Evolutionary conservation across 2,797 vertebrate species (phyloP).

Genomic region (Botia almorhae): DNA sequence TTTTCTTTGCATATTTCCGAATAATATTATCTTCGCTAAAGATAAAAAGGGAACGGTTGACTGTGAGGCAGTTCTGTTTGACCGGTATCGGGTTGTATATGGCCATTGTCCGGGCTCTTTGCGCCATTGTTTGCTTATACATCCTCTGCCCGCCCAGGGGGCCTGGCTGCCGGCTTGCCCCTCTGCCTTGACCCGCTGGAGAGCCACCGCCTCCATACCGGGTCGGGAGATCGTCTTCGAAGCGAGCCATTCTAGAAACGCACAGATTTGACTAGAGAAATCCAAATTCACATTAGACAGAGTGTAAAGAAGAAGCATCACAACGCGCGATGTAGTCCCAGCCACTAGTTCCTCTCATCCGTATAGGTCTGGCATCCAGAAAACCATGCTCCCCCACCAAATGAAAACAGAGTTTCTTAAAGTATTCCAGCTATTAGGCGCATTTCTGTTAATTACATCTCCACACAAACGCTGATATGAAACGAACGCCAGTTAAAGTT

Average conservation of each 20-base stretch:
- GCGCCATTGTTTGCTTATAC: conserved; percentile 96
- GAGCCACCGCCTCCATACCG: conserved; percentile 88
- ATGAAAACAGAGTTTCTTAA: conserved; percentile 51
- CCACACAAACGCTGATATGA: conserved; percentile 16
- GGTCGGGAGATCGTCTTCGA: conserved; percentile 89
- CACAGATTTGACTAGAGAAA: conserved; percentile 76
- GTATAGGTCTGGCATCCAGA: conserved; percentile 60
- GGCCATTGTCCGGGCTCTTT: conserved; percentile 96
- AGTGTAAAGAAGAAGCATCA: conserved; percentile 84
- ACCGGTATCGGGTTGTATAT: conserved; percentile 98
- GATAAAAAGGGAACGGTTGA: conserved; percentile 97
- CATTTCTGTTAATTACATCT: conserved; percentile 22
- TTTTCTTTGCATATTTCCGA: conserved; percentile 97
- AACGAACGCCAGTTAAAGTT: conserved; percentile 45
- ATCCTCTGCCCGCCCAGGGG: conserved; percentile 83
- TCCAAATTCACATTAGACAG: conserved; percentile 78
- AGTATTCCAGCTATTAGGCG: conserved; percentile 48
- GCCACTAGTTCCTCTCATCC: conserved; percentile 64
- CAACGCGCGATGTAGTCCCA: conserved; percentile 76
- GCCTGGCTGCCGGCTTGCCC: conserved; percentile 78
- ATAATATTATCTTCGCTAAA: conserved; percentile 98
- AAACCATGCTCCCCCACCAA: conserved; percentile 59
- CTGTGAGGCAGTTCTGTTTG: conserved; percentile 94
- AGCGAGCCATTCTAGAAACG: conserved; percentile 89
- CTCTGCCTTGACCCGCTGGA: conserved; percentile 80